A percentile compares a stretch with the other conserved stretches of the same genome.
Evolutionary conservation across 2,113 vertebrate species (phyloP).

Genomic region (Zosterops hypoxanthus): DNA sequence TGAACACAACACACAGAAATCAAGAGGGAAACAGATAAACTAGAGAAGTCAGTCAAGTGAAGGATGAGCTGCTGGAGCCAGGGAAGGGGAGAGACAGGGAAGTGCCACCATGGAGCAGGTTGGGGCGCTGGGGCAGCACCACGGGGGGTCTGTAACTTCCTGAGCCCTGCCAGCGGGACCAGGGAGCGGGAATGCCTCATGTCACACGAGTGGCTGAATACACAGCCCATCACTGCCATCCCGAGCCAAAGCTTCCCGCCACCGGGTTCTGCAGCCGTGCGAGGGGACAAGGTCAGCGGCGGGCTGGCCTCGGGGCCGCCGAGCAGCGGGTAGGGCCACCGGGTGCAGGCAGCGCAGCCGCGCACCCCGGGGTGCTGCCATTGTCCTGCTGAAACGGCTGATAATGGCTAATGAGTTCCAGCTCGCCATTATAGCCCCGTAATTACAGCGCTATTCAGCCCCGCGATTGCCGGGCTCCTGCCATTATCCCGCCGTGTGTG

Average conservation of each 20-base stretch:
- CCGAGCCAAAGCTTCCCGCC: neutral
- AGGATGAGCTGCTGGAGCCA: neutral
- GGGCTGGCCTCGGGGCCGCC: neutral
- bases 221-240: neutral
- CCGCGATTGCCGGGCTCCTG: conserved; percentile 45
- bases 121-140: neutral
- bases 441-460: conserved; percentile 62
- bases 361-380: conserved; percentile 32
- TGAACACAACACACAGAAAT: neutral
- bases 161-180: neutral
- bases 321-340: neutral
- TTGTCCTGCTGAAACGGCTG: conserved; percentile 49
- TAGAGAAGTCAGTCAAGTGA: neutral
- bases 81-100: neutral
- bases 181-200: neutral
- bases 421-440: conserved; percentile 39
- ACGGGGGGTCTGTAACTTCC: neutral
- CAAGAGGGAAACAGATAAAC: neutral
- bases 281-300: neutral
- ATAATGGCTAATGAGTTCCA: conserved; percentile 67
- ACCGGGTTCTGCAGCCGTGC: neutral
- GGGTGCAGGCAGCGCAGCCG: neutral
- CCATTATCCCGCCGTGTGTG: conserved; percentile 55
- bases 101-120: neutral
- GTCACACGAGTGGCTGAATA: neutral